Conservation (phyloP, 2,113 vertebrate species). For the Cavia porcellus region DNA sequence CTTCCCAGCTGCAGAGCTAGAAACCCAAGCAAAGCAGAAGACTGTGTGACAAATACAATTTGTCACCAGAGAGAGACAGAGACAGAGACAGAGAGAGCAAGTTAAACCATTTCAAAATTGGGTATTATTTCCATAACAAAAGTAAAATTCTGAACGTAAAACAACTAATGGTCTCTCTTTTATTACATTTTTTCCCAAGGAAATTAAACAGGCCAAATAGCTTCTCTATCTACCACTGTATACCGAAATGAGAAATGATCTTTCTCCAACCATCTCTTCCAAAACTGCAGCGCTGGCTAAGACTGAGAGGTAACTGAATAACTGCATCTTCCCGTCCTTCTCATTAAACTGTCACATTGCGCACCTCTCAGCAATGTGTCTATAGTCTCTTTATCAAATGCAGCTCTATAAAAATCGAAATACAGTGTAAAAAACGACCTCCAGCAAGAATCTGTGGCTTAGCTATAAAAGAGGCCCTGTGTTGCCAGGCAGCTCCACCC, state of each 20-base stretch:
- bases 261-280: not conserved
- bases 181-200: constrained; percentile 59
- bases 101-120: constrained; percentile 31
- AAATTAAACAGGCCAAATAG: constrained; percentile 29
- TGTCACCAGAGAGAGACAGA: not conserved
- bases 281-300: not conserved
- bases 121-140: constrained; percentile 32
- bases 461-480: constrained; percentile 6
- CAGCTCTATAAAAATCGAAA: constrained; percentile 79
- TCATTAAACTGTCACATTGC: constrained; percentile 75
- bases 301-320: constrained; percentile 36
- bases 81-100: not conserved
- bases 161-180: not conserved
- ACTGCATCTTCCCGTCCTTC: constrained; percentile 58
- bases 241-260: not conserved
- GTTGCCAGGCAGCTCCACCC: not conserved
- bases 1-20: not conserved
- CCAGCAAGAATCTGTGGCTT: constrained; percentile 62
- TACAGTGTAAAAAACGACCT: constrained; percentile 77
- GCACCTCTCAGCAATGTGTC: constrained; percentile 70
- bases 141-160: not conserved
- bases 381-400: constrained; percentile 78
- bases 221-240: not conserved
- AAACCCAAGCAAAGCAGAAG: not conserved
- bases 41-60: not conserved